Base-by-base conservation (phyloP, 2,888 invertebrate species). In the Tyria jacobaeae region DNA sequence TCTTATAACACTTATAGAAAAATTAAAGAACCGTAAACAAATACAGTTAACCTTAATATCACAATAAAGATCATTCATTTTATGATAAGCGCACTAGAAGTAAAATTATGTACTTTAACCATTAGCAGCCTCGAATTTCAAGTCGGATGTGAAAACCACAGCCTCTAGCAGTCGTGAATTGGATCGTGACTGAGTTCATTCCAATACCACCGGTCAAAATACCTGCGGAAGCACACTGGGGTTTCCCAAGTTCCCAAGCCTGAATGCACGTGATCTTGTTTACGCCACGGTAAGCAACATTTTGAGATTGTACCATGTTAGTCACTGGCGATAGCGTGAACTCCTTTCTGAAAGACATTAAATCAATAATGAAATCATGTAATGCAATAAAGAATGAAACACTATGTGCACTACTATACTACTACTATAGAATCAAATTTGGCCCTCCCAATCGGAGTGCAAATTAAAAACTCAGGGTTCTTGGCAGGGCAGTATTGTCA, bases 161-260 rank as follows among this genome's bases (percentile, higher is more conserved):
- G 21, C 55, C 55, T 12, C 41, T 55, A 9, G 55, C 44, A 7
- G 55, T 44, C 17, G 55, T 44, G 6, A 55, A 31, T 14, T 55
- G 55, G 10, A 55, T 3, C 12, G 9, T 31, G 2, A 55, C 55
- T 0, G 39, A 7, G 17, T 9, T 55, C 41, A 1, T 3, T 10
- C 44, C 44, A 34, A 55, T 15, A 7, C 55, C 55, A 0, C 55
- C 55, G 3, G 31, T 6, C 21, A 44, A 10, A 9, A 55, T 44
- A 14, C 44, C 55, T 17, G 55, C 55, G 17, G 55, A 44, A 9
- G 55, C 55, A 1, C 0, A 6, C 34, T 55, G 44, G 0, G 31
- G 3, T 31, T 55, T 55, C 1, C 55, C 55, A 55, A 55, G 27
- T 14, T 55, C 55, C 55, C 55, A 55, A 27, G 44, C 55, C 21